A percentile compares a stretch with the other conserved stretches of the same genome.
Conservation (phyloP, 2,888 invertebrate genomes). For the Clepsis dumicolana region DNA sequence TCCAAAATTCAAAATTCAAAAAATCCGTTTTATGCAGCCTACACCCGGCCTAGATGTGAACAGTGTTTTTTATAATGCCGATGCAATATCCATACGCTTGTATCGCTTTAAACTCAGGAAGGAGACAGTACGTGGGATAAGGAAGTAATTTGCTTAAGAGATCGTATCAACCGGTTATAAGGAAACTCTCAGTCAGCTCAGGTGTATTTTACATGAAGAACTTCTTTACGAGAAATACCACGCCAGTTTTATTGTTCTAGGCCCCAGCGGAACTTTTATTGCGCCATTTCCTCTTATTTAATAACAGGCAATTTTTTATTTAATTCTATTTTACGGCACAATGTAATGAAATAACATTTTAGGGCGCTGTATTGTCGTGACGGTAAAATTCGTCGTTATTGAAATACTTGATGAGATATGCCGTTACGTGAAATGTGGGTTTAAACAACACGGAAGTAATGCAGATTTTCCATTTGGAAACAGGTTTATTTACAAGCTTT, state of each 20-base stretch:
- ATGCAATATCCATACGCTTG: background rate
- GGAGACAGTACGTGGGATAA: background rate
- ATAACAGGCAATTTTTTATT: constrained; percentile 29
- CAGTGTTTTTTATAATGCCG: too few relatives aligned
- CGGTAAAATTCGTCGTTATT: constrained; percentile 3
- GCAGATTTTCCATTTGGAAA: background rate
- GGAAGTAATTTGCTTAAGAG: background rate
- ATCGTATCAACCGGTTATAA: constrained; percentile 8
- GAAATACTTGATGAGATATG: background rate
- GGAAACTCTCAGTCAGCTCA: background rate
- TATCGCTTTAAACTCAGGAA: background rate
- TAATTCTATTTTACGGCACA: constrained; percentile 26
- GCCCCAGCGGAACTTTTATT: constrained; percentile 21
- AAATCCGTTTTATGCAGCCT: too few relatives aligned
- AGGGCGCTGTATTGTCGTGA: background rate
- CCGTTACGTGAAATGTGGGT: background rate
- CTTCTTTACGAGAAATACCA: background rate
- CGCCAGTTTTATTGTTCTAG: constrained; percentile 17
- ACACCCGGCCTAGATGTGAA: too few relatives aligned
- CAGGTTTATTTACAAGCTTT: background rate
- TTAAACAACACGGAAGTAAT: background rate
- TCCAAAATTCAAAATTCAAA: too few relatives aligned
- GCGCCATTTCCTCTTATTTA: constrained; percentile 23
- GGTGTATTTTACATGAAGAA: constrained; percentile 1
- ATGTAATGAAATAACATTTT: constrained; percentile 13